Evolutionary conservation across 2,797 vertebrate species (phyloP).

Genomic region (Hoplostethus atlanticus): DNA sequence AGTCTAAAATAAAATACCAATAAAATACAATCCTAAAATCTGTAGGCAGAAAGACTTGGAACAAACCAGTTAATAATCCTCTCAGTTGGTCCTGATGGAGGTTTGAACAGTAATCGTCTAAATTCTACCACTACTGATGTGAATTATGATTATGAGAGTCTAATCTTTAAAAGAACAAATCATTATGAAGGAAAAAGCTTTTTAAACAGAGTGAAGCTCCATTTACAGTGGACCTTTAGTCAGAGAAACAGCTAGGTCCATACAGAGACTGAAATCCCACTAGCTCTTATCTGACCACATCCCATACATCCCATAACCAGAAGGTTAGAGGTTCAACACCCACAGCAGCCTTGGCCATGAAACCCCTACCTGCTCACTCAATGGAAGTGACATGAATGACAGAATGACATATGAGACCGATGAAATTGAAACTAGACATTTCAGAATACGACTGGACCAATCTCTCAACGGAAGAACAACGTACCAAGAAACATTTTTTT

Average conservation of each 20-base stretch:
- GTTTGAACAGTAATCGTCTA: slow-evolving; percentile 74
- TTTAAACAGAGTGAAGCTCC: slow-evolving; percentile 52
- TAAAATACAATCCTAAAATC: slow-evolving; percentile 64
- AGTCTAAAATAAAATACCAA: slow-evolving; percentile 28
- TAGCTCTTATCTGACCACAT: slow-evolving; percentile 36
- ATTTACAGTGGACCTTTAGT: slow-evolving; percentile 52
- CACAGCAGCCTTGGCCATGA: no score
- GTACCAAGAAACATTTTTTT: no score
- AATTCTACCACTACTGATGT: slow-evolving; percentile 61
- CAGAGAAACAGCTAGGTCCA: slow-evolving; percentile 19
- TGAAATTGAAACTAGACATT: no score
- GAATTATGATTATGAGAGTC: slow-evolving; percentile 68
- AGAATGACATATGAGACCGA: no score
- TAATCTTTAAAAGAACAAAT: slow-evolving; percentile 61
- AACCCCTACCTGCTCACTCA: no score
- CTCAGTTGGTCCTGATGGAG: slow-evolving; percentile 51
- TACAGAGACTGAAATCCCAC: slow-evolving; percentile 22
- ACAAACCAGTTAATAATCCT: slow-evolving; percentile 63
- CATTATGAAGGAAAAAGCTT: slow-evolving; percentile 59
- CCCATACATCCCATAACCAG: no score
- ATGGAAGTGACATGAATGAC: no score
- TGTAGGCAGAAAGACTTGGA: slow-evolving; percentile 32
- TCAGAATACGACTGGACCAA: no score
- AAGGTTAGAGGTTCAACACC: no score
- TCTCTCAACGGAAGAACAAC: no score